Base-by-base conservation (phyloP, 2,113 vertebrate genomes). In the Hydrolagus affinis region DNA sequence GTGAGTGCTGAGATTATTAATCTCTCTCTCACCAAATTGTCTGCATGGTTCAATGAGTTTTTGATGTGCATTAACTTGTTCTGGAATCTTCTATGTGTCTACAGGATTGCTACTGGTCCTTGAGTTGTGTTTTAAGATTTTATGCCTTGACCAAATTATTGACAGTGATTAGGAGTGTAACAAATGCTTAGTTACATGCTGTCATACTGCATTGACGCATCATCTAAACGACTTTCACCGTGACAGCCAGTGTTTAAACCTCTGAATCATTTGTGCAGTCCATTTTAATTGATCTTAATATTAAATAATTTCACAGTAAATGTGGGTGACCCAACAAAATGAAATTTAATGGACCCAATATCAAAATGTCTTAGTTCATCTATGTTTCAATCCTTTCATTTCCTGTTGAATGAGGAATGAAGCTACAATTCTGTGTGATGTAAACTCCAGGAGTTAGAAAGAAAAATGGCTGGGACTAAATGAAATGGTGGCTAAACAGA, bases 211-310 rank as follows among this genome's bases (percentile, higher is more conserved):
- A 78, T 62, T 78, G 75, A 78, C 6, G n/a, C 75, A 78, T 3
- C 57, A 11, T 60, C 44, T 23, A 21, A 78, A 23, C 57, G 60
- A 4, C 17, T 25, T 80, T 17, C 25, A 32, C 1, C 32, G 9
- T 83, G 23, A 66, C 78, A 62, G 59, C 25, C 64, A 66, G 66
- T 66, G 32, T 83, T 83, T 17, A 28, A 83, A 83, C 10, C 60
- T 44, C 44, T 30, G 17, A 32, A 11, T 83, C 17, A 9, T 68
- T 64, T 64, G 62, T 21, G 2, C 78, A 64, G 25, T 66, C 15
- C 25, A 60, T 66, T 83, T 80, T 23, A 59, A 64, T 30, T 83
- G 28, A 30, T 80, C 19, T 66, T 19, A 10, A 30, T 21, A 15
- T 83, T 80, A 62, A 7, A 59, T 7, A 60, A n/a, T 77, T 44